These are phyloP conservation scores for Cyanistes caeruleus DNA, from an alignment of 2,113 vertebrate genomes.

Conservation along the genomic window DNA sequence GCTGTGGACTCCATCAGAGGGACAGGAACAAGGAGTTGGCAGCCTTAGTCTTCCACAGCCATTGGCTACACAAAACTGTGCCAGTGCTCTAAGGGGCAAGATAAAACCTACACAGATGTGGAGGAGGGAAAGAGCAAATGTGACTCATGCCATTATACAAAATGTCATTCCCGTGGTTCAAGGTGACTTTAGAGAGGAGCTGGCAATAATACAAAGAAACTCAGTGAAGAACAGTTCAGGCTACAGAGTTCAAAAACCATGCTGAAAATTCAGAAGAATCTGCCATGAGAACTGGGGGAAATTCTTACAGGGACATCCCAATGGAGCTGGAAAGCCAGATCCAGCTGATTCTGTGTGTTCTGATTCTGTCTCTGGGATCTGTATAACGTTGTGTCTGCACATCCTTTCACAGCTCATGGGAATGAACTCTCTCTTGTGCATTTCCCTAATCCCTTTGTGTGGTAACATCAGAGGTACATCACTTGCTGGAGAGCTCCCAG, in stretches of 20 bases:
- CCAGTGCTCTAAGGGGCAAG: conserved; percentile 37
- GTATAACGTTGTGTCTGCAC: neutral
- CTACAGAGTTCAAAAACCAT: neutral
- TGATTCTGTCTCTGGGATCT: neutral
- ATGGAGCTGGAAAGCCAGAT: neutral
- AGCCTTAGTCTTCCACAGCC: neutral
- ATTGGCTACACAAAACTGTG: conserved; percentile 1
- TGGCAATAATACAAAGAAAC: neutral
- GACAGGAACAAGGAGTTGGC: conserved; percentile 23
- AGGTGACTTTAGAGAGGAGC: conserved; percentile 11
- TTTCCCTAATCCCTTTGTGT: neutral
- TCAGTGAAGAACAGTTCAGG: neutral
- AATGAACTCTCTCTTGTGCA: neutral
- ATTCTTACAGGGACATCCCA: neutral
- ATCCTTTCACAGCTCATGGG: neutral
- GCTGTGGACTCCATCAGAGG: neutral
- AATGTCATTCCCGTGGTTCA: conserved; percentile 34
- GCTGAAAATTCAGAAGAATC: neutral
- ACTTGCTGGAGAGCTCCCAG: neutral
- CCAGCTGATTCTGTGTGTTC: neutral
- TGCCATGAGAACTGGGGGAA: neutral
- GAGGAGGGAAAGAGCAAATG: conserved; percentile 47
- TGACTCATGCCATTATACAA: conserved; percentile 28
- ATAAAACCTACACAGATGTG: conserved; percentile 47
- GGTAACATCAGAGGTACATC: neutral